Evolutionary conservation across 2,113 vertebrate species (phyloP).

Genomic region (Hippocampus guttulatus): DNA sequence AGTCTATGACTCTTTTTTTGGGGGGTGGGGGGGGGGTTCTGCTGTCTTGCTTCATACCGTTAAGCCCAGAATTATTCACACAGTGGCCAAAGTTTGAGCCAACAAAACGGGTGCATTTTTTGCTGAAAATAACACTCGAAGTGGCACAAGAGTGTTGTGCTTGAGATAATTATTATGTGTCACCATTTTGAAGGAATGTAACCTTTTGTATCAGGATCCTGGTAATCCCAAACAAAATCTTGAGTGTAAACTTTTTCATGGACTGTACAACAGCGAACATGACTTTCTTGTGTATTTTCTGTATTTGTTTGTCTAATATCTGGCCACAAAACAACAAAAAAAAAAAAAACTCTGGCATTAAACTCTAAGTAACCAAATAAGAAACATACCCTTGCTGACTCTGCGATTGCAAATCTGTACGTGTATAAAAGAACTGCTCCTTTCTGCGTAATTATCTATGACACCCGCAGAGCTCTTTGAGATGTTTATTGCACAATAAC

Average conservation of each 20-base stretch:
- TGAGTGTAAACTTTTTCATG: not conserved
- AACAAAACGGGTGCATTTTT: not conserved
- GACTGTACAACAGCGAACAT: not conserved
- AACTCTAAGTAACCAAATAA: not conserved
- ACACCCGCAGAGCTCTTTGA: not conserved
- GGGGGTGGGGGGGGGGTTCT: slow-evolving; percentile 13
- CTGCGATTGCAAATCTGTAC: not conserved
- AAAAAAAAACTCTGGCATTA: not conserved
- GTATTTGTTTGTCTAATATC: not conserved
- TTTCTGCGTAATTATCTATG: slow-evolving; percentile 12
- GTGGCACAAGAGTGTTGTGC: not conserved
- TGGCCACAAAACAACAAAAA: not conserved
- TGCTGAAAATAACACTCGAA: not conserved
- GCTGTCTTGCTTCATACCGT: slow-evolving; percentile 1
- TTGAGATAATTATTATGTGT: no score
- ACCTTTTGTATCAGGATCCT: not conserved
- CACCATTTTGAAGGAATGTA: not conserved
- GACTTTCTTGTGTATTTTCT: not conserved
- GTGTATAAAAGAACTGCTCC: slow-evolving; percentile 10
- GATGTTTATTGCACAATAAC: not conserved
- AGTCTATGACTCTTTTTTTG: slow-evolving; percentile 16
- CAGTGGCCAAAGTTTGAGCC: not conserved
- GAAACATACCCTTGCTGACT: not conserved
- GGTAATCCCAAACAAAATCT: not conserved
- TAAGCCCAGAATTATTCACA: not conserved